Base-by-base conservation (phyloP, 2,113 vertebrate species). In the Scomber colias region DNA sequence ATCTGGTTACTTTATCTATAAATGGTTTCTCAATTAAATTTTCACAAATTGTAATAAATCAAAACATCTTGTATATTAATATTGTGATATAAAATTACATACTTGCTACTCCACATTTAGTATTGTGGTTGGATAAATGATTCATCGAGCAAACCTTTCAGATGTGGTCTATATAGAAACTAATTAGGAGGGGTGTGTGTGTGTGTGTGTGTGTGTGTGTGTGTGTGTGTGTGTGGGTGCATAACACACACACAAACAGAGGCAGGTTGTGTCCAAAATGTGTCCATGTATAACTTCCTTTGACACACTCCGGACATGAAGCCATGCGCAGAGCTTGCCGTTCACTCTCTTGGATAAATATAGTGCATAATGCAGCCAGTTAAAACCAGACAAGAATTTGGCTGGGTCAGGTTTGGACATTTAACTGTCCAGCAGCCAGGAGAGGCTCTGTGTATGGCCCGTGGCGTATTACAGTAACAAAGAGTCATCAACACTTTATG, bases 281-380 rank as follows among this genome's bases (percentile, higher is more conserved):
- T 83, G 72, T 90, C 92, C 81, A 75, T 92, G 91, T 92, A 93
- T 92, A 95, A 96, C 94, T 94, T 95, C 87, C 93, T 94, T 94
- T 95, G 95, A 96, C 94, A 92, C 86, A 67, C 76, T 84, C 65
- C 75, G 89, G 82, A 67, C 48, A 35, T 77, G 57, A 71, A 55
- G 92, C 95, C 72, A 30, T 46, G 55, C 17, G 24, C 74, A 4
- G 74, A 12, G 21, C 85, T 40, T 62, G 77, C 80, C 73, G 21
- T 79, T 79, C 80, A 77, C 57, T 59, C 48, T 77, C 84, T 62
- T 71, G 72, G 83, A 90, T 87, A 86, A 89, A 90, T 81, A 85
- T 65, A 75, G 77, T 72, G 59, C 71, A 87, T 69, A 78, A 59
- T 74, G 62, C 73, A 72, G 82, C 77, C 84, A 82, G 86, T 86